These are phyloP conservation scores for Falco cherrug DNA, from an alignment of 2,797 vertebrate species.

Conservation along the genomic window DNA sequence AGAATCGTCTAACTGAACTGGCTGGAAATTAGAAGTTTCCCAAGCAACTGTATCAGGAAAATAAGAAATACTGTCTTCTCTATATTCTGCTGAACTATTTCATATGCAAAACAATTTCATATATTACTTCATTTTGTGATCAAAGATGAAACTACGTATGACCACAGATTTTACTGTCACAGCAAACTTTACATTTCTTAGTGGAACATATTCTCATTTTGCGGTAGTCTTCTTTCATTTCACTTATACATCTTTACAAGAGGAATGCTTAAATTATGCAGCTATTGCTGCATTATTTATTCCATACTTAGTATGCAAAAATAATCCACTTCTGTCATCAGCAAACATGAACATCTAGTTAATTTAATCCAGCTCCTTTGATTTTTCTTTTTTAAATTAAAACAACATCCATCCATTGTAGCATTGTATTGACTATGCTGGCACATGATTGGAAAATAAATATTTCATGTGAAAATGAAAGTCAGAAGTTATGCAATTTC, in stretches of 20 bases:
- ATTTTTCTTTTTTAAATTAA: not conserved
- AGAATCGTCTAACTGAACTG: not conserved
- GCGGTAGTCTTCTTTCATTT: not conserved
- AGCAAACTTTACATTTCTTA: not conserved
- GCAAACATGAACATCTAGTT: not conserved
- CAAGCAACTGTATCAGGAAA: not conserved
- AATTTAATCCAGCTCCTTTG: not conserved
- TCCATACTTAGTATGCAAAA: not conserved
- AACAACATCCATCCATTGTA: not conserved
- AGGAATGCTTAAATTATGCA: not conserved
- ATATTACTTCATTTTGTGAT: not conserved
- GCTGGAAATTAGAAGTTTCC: slow-evolving; percentile 4
- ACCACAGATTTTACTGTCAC: not conserved
- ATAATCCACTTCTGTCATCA: not conserved
- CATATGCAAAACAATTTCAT: not conserved
- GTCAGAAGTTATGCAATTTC: not conserved
- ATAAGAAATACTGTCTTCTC: not conserved
- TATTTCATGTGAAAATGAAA: not conserved
- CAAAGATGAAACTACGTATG: not conserved
- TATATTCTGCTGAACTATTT: not conserved
- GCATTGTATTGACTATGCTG: not conserved
- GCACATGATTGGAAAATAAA: not conserved
- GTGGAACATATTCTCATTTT: not conserved
- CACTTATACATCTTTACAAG: not conserved
- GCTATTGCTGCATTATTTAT: not conserved